These are phyloP conservation scores for Sebastes goodei DNA, from an alignment of 2,797 vertebrate genomes.

Conservation along the genomic window DNA sequence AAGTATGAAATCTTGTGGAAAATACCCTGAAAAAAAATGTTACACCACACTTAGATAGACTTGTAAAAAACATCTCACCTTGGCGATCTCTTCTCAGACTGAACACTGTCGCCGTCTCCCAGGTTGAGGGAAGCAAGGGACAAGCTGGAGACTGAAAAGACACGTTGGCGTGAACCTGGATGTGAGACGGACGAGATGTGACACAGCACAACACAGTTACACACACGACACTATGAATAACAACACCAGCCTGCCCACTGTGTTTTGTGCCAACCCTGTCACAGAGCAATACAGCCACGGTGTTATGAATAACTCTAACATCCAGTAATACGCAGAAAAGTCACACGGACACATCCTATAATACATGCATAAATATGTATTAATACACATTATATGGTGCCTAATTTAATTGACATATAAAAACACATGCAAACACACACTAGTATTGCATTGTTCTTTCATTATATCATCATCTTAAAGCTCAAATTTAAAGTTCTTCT, in stretches of 20 bases:
- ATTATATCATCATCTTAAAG: background rate
- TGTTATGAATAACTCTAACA: background rate
- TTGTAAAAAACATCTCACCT: conserved; percentile 83
- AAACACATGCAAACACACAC: background rate
- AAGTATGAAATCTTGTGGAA: background rate
- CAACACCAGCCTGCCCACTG: conserved; percentile 62
- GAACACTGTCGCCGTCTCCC: conserved; percentile 90
- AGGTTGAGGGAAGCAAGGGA: conserved; percentile 94
- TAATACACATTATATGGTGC: background rate
- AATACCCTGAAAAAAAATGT: background rate
- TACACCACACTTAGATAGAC: background rate
- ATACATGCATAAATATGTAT: background rate
- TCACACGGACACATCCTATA: background rate
- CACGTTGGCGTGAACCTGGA: conserved; percentile 88
- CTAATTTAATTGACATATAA: background rate
- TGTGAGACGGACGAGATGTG: conserved; percentile 70
- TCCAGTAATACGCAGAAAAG: background rate
- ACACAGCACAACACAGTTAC: conserved; percentile 69
- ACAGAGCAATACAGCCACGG: conserved; percentile 13
- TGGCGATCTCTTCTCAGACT: conserved; percentile 92
- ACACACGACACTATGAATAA: conserved; percentile 44
- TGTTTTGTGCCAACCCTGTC: conserved; percentile 52
- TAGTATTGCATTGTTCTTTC: background rate
- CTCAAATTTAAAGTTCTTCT: background rate
- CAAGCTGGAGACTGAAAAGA: conserved; percentile 96